These are phyloP conservation scores for Teleopsis dalmanni DNA, from an alignment of 1,140 invertebrate genomes.

Conservation along the genomic window DNA sequence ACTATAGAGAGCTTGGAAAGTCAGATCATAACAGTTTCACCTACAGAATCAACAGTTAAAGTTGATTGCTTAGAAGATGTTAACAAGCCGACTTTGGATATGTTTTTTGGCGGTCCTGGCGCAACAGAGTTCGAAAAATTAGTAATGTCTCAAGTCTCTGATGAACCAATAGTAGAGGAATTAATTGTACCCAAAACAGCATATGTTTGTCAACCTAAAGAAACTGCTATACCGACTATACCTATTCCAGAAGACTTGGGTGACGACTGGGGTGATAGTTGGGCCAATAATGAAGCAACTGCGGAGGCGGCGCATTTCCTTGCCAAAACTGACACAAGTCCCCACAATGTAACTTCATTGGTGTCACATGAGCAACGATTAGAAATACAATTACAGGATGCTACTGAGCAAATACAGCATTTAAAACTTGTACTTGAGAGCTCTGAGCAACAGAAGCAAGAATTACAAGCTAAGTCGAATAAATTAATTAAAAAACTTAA, in stretches of 20 bases:
- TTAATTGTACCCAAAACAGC: constrained; percentile 48
- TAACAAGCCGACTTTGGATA: constrained; percentile 21
- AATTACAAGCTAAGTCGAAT: constrained; percentile 55
- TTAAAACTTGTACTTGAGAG: constrained; percentile 47
- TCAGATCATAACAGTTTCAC: constrained; percentile 12
- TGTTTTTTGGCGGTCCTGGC: constrained; percentile 27
- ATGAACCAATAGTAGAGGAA: constrained; percentile 43
- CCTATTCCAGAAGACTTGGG: constrained; percentile 4
- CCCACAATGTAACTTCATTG: neutral
- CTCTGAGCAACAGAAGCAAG: constrained; percentile 52
- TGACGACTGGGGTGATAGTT: constrained; percentile 45
- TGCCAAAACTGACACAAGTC: neutral
- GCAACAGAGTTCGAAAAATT: constrained; percentile 11
- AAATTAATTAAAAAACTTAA: constrained; percentile 70
- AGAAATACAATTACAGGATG: constrained; percentile 39
- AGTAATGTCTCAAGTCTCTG: constrained; percentile 16
- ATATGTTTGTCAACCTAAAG: constrained; percentile 46
- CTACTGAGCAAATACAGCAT: constrained; percentile 48
- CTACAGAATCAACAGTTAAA: neutral
- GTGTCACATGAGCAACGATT: constrained; percentile 15
- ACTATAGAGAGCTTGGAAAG: constrained; percentile 6
- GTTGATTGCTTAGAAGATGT: constrained; percentile 16
- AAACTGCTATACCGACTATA: neutral
- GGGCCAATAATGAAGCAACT: constrained; percentile 47
- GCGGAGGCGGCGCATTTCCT: constrained; percentile 38